Evolutionary conservation across 2,888 invertebrate genomes (phyloP).

Genomic region (Zygaena filipendulae): DNA sequence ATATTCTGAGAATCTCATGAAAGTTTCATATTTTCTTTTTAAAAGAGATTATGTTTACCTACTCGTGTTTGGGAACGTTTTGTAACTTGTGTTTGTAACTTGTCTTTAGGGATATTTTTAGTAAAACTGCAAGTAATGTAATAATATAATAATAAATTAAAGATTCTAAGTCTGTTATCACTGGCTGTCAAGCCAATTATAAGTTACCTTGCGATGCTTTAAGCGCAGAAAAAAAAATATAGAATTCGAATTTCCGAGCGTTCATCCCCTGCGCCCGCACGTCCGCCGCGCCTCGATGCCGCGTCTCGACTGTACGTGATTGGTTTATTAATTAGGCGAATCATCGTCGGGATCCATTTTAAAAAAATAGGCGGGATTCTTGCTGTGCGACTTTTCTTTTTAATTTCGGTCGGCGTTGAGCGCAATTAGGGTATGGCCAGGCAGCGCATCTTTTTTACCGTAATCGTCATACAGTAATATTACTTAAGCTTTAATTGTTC

Average conservation of each 20-base stretch:
- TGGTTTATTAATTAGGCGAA: conserved; percentile 70
- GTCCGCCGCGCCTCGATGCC: conserved; percentile 64
- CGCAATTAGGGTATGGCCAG: conserved; percentile 65
- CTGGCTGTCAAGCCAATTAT: conserved; percentile 61
- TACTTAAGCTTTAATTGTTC: no score
- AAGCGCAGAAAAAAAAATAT: conserved; percentile 64
- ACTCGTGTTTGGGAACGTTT: no score
- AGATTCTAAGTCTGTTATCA: conserved; percentile 45
- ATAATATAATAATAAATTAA: no score
- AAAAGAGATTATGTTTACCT: no score
- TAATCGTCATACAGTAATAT: no score
- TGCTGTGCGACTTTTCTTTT: conserved; percentile 62
- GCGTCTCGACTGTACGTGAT: conserved; percentile 68
- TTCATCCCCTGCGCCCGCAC: conserved; percentile 66
- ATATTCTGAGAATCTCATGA: conserved; percentile 33
- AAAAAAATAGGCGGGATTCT: conserved; percentile 70
- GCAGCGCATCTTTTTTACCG: no score
- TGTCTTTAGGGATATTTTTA: no score
- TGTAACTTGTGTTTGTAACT: no score
- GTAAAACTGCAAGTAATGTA: no score
- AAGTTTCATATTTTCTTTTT: conserved; percentile 35
- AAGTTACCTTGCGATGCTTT: conserved; percentile 56
- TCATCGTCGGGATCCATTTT: conserved; percentile 56
- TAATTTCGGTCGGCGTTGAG: conserved; percentile 61
- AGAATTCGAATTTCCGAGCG: conserved; percentile 63